Conservation (phyloP, 2,113 vertebrate genomes). For the Odontophorus gujanensis region DNA sequence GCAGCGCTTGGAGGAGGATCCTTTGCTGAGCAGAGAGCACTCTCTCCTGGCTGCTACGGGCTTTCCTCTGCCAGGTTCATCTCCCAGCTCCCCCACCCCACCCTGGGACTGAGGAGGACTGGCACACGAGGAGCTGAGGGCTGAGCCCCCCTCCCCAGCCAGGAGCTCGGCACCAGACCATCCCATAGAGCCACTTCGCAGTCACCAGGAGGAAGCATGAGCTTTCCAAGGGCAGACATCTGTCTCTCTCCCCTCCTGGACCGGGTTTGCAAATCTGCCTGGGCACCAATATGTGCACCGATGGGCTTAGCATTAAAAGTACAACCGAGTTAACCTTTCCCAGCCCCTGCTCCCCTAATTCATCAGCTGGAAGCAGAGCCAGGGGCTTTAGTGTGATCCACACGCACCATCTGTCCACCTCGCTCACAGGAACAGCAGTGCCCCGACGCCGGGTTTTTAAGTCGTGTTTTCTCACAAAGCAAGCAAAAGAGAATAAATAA, state of each 20-base stretch:
- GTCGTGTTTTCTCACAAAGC: conserved; percentile 19
- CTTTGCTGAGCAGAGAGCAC: conserved; percentile 59
- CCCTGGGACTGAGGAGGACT: background rate
- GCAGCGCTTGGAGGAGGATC: background rate
- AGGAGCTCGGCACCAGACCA: fast-evolving
- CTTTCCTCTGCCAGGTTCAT: background rate
- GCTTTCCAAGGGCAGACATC: conserved; percentile 4
- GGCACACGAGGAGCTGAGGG: fast-evolving
- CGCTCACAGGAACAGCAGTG: background rate
- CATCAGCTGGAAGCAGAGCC: background rate
- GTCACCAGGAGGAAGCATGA: background rate
- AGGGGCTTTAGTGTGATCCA: conserved; percentile 21
- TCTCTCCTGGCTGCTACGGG: conserved; percentile 56
- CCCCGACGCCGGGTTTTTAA: background rate
- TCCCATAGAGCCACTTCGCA: background rate
- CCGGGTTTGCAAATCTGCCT: background rate
- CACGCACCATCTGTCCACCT: conserved; percentile 40
- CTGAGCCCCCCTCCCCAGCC: background rate
- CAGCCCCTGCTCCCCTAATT: conserved; percentile 14
- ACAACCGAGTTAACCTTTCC: background rate
- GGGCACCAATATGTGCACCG: background rate
- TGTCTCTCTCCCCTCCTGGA: background rate
- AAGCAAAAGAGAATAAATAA: conserved; percentile 47
- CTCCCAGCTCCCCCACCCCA: background rate
- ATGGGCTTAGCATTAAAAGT: conserved; percentile 20